Evolutionary conservation across 2,888 invertebrate genomes (phyloP).

Genomic region (Polia nebulosa): DNA sequence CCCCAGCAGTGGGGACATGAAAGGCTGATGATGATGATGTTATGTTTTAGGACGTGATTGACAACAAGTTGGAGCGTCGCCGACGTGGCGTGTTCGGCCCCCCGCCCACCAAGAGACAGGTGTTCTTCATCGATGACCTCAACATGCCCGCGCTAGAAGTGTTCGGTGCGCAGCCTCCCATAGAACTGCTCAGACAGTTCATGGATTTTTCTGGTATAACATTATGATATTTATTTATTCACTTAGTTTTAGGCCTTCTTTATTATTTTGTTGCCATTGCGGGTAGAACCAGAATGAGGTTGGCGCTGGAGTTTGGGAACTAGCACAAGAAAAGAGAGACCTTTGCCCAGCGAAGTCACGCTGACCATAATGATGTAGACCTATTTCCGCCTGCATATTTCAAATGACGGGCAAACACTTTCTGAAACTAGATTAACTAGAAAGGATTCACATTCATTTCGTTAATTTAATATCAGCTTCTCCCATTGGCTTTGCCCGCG

Average conservation of each 20-base stretch:
- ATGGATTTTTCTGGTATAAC: conserved; percentile 94
- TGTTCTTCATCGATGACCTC: conserved; percentile 97
- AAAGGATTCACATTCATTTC: too few species aligned
- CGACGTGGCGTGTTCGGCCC: conserved; percentile 96
- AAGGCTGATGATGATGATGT: too few species aligned
- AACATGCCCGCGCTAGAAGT: conserved; percentile 97
- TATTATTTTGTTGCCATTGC: neutral
- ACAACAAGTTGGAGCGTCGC: conserved; percentile 94
- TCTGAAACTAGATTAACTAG: too few species aligned
- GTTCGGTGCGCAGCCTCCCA: conserved; percentile 97
- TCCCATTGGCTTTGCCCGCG: too few species aligned
- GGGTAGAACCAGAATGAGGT: neutral
- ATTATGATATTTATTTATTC: neutral
- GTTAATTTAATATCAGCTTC: too few species aligned
- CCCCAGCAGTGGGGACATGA: too few species aligned
- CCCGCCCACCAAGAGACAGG: conserved; percentile 94
- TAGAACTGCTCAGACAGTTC: conserved; percentile 96
- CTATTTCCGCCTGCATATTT: too few species aligned
- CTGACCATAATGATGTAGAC: too few species aligned
- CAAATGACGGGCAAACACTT: too few species aligned
- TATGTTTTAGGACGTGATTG: conserved; percentile 92
- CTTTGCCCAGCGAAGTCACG: too few species aligned
- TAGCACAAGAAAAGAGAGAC: too few species aligned
- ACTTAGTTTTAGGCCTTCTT: neutral
- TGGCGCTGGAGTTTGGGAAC: neutral